Base-by-base conservation (phyloP, 2,113 vertebrate genomes). In the Phaethornis superciliosus region DNA sequence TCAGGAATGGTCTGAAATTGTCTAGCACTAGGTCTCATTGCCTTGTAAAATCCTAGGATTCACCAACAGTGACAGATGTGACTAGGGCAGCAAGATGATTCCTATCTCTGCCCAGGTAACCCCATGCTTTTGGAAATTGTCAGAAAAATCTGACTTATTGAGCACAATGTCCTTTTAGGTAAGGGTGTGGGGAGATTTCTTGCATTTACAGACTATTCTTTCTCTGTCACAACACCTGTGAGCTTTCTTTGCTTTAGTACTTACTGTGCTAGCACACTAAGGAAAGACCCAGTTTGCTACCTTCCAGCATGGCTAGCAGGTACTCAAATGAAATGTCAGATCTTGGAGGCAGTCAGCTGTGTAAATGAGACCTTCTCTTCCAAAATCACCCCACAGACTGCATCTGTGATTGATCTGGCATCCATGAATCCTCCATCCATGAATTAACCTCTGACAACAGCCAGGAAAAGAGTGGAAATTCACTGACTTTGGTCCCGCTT, bases 131-230 rank as follows among this genome's bases (percentile, higher is more conserved):
- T 67, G 85, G 85, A 70, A 69, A 70, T 9, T 30, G 33, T 83
- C 85, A 85, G 59, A 76, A 67, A 85, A 88, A 78, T 77, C 46
- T 83, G 76, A 40, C 20, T 80, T 67, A 83, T 77, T 30, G 64
- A 95, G 80, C 80, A 63, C 82, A 78, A 90, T 77, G 82, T 83
- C 60, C 82, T 83, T 46, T 54, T 62, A 42, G 6, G 49, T 26
- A 33, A 83, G 90, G 82, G 52, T 30, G 75, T 56, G 92, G 7
- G 33, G 74, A 59, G 58, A 19, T 70, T 87, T 89, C 92, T 95
- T 4, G 85, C 76, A 92, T 93, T 91, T 93, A 81, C 75, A 91
- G 88, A 93, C 93, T 96, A 82, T 88, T 93, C 59, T 7, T 35
- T 27, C 62, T 60, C 40, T 85, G 19, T 58, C 71, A 69, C 46